phyloP scores from a whole-genome alignment of 1,140 invertebrate genomes.

The Caenorhabditis tropicalis region DNA sequence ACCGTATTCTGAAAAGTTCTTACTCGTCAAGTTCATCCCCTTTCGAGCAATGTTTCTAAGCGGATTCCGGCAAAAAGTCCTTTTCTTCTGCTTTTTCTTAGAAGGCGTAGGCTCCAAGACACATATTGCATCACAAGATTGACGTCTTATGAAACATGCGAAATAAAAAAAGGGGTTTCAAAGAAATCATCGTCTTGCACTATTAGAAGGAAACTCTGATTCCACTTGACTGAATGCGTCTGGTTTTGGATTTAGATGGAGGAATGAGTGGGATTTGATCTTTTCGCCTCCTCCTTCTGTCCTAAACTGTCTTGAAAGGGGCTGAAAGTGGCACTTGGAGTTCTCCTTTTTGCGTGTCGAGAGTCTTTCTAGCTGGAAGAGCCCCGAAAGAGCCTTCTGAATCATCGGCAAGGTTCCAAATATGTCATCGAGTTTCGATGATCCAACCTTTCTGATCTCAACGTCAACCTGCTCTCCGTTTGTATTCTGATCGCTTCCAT shows the following conservation, averaged over 20 bases:
- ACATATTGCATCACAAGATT: neutral
- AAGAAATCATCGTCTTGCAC: neutral
- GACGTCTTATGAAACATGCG: neutral
- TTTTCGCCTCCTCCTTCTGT: neutral
- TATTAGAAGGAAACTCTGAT: neutral
- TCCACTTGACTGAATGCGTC: neutral
- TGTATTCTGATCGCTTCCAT: no score
- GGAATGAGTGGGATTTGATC: neutral
- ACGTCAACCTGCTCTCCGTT: no score
- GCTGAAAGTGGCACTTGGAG: neutral
- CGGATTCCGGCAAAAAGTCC: no score
- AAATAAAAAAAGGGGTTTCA: neutral
- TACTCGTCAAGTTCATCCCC: no score
- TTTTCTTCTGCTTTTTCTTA: neutral
- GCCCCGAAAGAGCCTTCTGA: no score
- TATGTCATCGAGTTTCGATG: no score
- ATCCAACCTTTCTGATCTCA: no score
- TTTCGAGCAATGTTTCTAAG: no score
- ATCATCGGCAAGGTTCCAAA: no score
- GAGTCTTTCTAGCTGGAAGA: no score
- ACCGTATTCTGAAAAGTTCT: no score
- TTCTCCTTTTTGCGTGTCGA: neutral
- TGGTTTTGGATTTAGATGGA: neutral
- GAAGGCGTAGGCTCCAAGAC: neutral
- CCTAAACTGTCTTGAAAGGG: no score